Base-by-base conservation (phyloP, 2,888 invertebrate genomes). In the Scaptomyza caliginosa region DNA sequence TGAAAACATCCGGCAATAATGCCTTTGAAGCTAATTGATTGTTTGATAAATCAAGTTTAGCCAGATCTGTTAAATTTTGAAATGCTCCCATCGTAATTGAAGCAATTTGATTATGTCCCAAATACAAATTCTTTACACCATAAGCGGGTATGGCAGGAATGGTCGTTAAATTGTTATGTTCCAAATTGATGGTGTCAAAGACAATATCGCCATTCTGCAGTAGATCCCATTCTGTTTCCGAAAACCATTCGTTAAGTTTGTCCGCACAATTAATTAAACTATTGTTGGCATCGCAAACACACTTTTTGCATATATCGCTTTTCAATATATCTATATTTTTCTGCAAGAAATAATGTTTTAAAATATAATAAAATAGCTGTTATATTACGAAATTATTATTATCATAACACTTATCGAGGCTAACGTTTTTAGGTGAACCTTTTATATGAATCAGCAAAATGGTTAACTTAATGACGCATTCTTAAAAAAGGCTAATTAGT, bases 11-110 rank as follows among this genome's bases (percentile, higher is more conserved):
- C 0, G 95, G 95, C 63, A 90, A 91, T 2, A 96, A 89, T 0
- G 90, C 91, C 1, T 93, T 93, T 0, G 93, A 90, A 0, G 93
- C 93, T 19, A 96, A 90, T 40, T 93, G 92, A 76, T 96, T 96
- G 64, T 94, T 89, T 58, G 95, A 95, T 67, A 97, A 90, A 89
- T 96, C 94, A 42, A 97, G 85, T 2, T 92, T 93, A 0, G 91
- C 91, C 89, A 96, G 92, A 42, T 93, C 92, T 42, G 93, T 93
- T 7, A 96, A 89, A 63, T 94, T 92, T 60, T 91, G 92, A 88
- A 96, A 96, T 16, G 94, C 94, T 0, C 91, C 92, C 11, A 92
- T 90, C 5, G 93, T 93, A 45, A 96, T 95, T 7, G 86, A 88
- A 4, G 91, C 92, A n/a, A 96, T 95, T 39, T 91, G 91, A 89